Base-by-base conservation (phyloP, 2,113 vertebrate species). In the Mesitornis unicolor region DNA sequence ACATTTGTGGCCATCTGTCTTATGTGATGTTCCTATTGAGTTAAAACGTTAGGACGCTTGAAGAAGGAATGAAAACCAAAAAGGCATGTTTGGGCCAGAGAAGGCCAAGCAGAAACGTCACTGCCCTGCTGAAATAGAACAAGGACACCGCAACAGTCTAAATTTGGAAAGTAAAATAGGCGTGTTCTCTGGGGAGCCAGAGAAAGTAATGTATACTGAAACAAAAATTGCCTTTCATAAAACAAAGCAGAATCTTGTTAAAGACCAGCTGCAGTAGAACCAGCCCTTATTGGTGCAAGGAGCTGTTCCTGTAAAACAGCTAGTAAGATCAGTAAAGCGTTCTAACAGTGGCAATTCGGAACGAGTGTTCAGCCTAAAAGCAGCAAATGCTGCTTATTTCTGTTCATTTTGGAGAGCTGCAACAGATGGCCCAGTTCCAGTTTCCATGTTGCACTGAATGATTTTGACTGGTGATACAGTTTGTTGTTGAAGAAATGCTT, bases 131-230 rank as follows among this genome's bases (percentile, higher is more conserved):
- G 40, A 85, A 84, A 47, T 1, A 24, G 24, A 68, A 35, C 70
- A 65, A 0, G 0, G 38, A 59, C 38, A 88, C 16, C 25, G 2
- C 11, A 64, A 36, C 3, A 25, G n/a, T 6, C 56, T 73, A 31
- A 75, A 78, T 43, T 28, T 53, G 42, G 43, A 29, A 86, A 35
- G 22, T 50, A 51, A 71, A 68, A 7, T 0, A 77, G 43, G 26
- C 6, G 20, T 11, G 12, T 24, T 40, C 61, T 38, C 45, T n/a
- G 12, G 13, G 45, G 42, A 78, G 33, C 22, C 33, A 75, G 64
- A 36, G n/a, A 48, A 13, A 61, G 20, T 3, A 22, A 42, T 82
- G 13, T 9, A 8, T 13, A 19, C 42, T 16, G 45, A 40, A 45
- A 67, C 4, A 61, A 90, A 40, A 50, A 47, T 0, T 64, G 65